phyloP scores from a whole-genome alignment of 2,113 vertebrate genomes.

The Desmodus rotundus region DNA sequence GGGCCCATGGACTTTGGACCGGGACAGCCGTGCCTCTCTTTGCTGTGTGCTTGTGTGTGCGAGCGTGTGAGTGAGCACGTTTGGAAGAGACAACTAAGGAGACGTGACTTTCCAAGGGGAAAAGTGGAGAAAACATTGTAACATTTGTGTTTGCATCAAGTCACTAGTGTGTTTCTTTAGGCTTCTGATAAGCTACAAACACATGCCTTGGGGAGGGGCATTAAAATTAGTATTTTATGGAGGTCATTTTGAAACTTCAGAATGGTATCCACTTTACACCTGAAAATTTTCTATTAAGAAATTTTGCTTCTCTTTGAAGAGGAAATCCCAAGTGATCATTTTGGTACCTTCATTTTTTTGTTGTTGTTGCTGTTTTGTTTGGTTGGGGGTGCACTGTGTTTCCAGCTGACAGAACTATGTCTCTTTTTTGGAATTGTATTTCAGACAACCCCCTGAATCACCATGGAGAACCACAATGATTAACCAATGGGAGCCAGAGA shows the following conservation, averaged over 20 bases:
- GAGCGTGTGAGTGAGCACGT: no score
- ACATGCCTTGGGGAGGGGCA: not conserved
- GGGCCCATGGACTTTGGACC: not conserved
- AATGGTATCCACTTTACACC: not conserved
- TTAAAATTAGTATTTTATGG: not conserved
- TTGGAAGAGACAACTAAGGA: not conserved
- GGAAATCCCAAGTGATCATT: not conserved
- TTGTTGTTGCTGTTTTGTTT: not conserved
- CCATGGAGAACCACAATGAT: constrained; percentile 7
- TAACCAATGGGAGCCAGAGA: constrained; percentile 38
- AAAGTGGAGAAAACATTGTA: not conserved
- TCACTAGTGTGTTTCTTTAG: not conserved
- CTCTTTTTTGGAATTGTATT: constrained; percentile 23
- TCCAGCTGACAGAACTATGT: constrained; percentile 23
- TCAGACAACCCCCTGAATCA: not conserved
- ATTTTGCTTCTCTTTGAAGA: not conserved
- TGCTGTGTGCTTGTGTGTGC: not conserved
- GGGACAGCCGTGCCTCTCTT: not conserved
- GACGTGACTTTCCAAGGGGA: not conserved
- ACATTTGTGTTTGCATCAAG: no score
- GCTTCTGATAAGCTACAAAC: not conserved
- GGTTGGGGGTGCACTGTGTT: not conserved
- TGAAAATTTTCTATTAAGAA: not conserved
- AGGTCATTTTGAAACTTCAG: not conserved
- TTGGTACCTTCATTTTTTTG: not conserved